These are phyloP conservation scores for Leucosticte australis DNA, from an alignment of 2,113 vertebrate genomes.

Conservation along the genomic window DNA sequence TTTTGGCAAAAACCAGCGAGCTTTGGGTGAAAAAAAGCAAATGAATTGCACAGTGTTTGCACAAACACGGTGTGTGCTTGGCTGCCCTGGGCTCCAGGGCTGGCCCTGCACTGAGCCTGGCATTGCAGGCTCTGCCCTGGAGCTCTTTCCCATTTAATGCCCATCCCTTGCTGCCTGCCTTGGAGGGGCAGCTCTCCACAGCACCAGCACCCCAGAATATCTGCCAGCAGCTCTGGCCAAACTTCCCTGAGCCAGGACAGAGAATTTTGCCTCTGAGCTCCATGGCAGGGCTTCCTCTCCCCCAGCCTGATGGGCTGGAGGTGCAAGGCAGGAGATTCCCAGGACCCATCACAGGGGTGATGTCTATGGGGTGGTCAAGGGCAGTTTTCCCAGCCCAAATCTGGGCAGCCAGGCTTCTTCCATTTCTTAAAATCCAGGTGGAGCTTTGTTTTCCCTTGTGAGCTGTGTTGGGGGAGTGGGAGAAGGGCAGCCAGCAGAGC, in stretches of 20 bases:
- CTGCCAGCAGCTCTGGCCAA: background rate
- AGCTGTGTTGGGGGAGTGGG: background rate
- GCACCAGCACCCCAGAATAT: fast-evolving
- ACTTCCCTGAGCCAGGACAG: background rate
- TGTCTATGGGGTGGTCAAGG: background rate
- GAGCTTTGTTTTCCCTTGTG: background rate
- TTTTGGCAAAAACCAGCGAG: background rate
- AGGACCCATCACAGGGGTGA: fast-evolving
- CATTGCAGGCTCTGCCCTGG: background rate
- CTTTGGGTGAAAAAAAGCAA: background rate
- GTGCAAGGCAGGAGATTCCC: background rate
- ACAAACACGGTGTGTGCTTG: background rate
- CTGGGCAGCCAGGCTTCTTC: background rate
- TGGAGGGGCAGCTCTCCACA: background rate
- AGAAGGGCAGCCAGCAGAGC: background rate
- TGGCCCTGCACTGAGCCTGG: background rate
- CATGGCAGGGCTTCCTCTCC: fast-evolving
- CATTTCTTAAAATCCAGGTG: background rate
- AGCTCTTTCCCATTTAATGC: background rate
- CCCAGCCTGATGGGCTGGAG: background rate
- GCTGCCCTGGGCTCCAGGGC: background rate
- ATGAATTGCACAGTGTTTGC: background rate
- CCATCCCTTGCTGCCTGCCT: background rate
- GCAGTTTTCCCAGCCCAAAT: background rate
- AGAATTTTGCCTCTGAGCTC: background rate